Conservation (phyloP, 1,140 invertebrate species). For the Aphis gossypii region DNA sequence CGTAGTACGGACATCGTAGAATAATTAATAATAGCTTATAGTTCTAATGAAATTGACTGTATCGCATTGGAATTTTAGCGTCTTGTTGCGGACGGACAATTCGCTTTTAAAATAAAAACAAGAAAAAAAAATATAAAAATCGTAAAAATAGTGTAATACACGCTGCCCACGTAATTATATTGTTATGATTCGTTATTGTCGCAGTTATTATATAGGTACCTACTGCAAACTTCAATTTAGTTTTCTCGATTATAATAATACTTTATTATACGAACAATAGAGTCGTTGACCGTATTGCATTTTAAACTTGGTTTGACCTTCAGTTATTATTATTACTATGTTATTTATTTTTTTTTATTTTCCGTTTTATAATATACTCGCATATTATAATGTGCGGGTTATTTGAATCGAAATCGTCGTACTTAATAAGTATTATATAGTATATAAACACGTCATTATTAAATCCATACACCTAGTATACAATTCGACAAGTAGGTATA, state of each 20-base stretch:
- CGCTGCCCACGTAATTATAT: background rate
- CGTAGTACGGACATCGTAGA: background rate
- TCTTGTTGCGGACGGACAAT: background rate
- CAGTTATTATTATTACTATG: background rate
- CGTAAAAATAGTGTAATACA: background rate
- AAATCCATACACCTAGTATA: background rate
- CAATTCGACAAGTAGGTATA: background rate
- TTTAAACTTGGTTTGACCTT: slow-evolving; percentile 40
- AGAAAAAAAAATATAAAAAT: background rate
- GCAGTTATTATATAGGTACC: background rate
- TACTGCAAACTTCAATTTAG: background rate
- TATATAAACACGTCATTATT: background rate
- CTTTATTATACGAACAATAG: background rate
- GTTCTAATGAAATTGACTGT: background rate
- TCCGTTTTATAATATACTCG: background rate
- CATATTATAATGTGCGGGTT: background rate
- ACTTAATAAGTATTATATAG: background rate
- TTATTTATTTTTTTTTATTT: background rate
- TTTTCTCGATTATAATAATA: slow-evolving; percentile 22
- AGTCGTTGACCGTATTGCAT: slow-evolving; percentile 42
- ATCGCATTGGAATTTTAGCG: background rate
- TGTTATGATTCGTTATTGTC: background rate
- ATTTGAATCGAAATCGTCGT: background rate
- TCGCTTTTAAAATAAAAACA: no score
- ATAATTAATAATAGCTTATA: background rate